Evolutionary conservation across 92 coral and sea anemone species (phyloP), one percentile per base, ranked within the genome.

Genomic region (Heteractis magnifica): DNA sequence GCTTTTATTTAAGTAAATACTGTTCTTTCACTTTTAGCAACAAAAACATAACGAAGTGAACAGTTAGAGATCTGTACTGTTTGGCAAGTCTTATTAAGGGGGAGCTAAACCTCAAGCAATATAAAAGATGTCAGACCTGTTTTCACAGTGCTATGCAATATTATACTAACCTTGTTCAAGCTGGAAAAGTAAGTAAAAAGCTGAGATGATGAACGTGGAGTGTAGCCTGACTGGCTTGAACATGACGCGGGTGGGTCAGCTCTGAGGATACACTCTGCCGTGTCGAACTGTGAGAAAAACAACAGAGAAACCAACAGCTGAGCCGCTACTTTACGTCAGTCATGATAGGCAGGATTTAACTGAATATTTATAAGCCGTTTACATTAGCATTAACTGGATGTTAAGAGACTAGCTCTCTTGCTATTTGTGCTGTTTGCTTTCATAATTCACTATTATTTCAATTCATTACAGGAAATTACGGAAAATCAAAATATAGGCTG

Each of bases 391-490:
- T 62, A 62, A 62, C 21, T n/a, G 70, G 20, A 62, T 16, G 70
- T 62, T n/a, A 62, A 62, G 20, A 23, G 20, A 23, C 70, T 62
- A 18, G 70, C 3, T 62, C 70, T 18, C 70, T 62, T 18, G 18
- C 70, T 20, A 62, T 62, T 10, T 62, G 70, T 18, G 70, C 12
- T 62, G 70, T 62, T 62, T 62, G 20, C 70, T n/a, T 62, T 62
- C 70, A 62, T n/a, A 18, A 62, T 62, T 23, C 70, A 62, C 70
- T 18, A 62, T 20, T 23, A 62, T 62, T 62, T 20, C 70, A 62
- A 62, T 62, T 62, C 26, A 62, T 62, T 62, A 62, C 70, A 62
- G 70, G 70, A 62, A 62, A 62, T 62, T 62, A 62, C 70, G 70
- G 20, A 11, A 62, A 62, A 62, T 62, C 70, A 62, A 62, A n/a